A percentile compares a stretch with the other conserved stretches of the same genome.
phyloP scores from a whole-genome alignment of 2,797 vertebrate genomes.

The Acanthiza pusilla region DNA sequence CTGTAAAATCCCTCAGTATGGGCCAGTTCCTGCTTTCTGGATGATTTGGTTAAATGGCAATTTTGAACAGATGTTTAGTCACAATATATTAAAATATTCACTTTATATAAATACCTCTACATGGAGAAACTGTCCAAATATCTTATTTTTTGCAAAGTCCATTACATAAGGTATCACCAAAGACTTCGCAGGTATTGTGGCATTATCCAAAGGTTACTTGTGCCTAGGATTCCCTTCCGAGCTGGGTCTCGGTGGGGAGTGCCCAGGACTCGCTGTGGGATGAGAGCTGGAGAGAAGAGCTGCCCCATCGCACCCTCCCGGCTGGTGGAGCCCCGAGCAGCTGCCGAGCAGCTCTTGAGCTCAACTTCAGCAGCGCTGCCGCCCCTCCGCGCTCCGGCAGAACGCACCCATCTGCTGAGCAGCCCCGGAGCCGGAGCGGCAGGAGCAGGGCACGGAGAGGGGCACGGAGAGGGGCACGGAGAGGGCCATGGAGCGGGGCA shows the following conservation, averaged over 20 bases:
- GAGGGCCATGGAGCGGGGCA: too few species aligned
- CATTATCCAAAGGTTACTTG: neutral
- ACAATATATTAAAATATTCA: neutral
- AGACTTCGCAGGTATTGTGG: neutral
- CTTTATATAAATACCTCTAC: neutral
- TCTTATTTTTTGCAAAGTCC: neutral
- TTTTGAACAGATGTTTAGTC: neutral
- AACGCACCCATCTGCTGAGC: neutral
- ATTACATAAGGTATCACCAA: neutral
- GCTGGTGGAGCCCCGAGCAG: neutral
- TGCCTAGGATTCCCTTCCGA: neutral
- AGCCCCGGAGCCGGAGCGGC: neutral
- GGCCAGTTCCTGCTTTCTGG: neutral
- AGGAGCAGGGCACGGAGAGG: too few species aligned
- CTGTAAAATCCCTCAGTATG: neutral
- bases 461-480: neutral
- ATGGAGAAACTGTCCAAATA: neutral
- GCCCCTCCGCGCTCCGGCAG: neutral
- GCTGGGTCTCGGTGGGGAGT: accelerated
- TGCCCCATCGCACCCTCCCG: neutral
- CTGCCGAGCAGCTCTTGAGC: neutral
- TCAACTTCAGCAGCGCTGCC: neutral
- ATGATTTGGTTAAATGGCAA: neutral
- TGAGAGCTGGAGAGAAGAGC: neutral
- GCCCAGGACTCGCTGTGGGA: neutral